phyloP scores from a whole-genome alignment of 2,888 invertebrate genomes.

The Drosophila lacicola region DNA sequence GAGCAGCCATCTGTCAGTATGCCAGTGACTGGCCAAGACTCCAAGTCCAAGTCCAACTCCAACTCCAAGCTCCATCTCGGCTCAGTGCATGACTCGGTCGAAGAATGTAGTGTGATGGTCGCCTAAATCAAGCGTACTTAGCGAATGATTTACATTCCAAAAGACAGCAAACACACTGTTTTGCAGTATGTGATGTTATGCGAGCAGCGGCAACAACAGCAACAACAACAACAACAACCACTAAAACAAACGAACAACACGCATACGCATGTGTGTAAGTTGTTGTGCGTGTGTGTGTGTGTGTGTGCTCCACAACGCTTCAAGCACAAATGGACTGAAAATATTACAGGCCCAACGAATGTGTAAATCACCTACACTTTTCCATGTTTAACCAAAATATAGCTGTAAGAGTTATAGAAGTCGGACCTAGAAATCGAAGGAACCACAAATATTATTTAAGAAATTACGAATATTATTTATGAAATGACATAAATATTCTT shows the following conservation, averaged over 20 bases:
- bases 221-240: constrained; percentile 36
- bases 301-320: constrained; percentile 60
- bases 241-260: constrained; percentile 40
- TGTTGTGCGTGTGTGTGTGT: constrained; percentile 22
- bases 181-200: constrained; percentile 84
- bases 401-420: too few species aligned
- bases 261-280: constrained; percentile 21
- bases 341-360: constrained; percentile 34
- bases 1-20: constrained; percentile 74
- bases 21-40: constrained; percentile 55
- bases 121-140: constrained; percentile 84
- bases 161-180: constrained; percentile 84
- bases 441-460: too few species aligned
- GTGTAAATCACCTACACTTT: constrained; percentile 51
- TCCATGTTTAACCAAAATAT: neutral
- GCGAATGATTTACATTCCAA: constrained; percentile 84
- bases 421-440: too few species aligned
- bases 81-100: constrained; percentile 58
- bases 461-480: too few species aligned
- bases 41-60: constrained; percentile 20
- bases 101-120: constrained; percentile 82
- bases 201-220: constrained; percentile 67
- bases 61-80: constrained; percentile 28
- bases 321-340: constrained; percentile 31
- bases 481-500: too few species aligned